Evolutionary conservation across 2,113 vertebrate genomes (phyloP), one percentile per base, ranked within the genome.

Genomic region (Solea senegalensis): DNA sequence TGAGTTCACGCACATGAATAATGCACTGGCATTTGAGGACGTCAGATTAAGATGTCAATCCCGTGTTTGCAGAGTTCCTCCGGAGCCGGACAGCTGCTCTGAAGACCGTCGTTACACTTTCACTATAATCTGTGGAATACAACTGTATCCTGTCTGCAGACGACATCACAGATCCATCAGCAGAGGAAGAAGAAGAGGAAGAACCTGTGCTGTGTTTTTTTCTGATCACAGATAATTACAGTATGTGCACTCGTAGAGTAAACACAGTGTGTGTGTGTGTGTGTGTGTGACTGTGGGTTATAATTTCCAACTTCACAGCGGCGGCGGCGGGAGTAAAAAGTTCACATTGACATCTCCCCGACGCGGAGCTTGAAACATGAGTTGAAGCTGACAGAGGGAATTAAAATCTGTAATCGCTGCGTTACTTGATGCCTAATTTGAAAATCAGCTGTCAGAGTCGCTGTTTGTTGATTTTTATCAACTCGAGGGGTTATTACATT

Each of bases 401-500:
- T 92, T 92, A 89, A 92, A 93, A 93, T 92, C 88, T 84, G 86
- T 81, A 90, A 92, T 90, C 74, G 82, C 71, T 81, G 34, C 84
- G 56, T 86, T 73, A 76, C 82, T 85, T 85, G 77, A 89, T 88
- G 85, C 80, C 86, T 88, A 84, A 87, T 91, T 86, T 91, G 88
- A 86, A 89, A 92, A 91, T 92, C 86, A 83, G 81, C 82, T 83
- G 88, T 94, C 89, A 90, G 77, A 88, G 82, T 60, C 80, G 74
- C 82, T 90, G 89, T 93, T 92, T 91, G 91, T 92, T 91, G 92
- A 93, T 92, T 94, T 92, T 92, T 91, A 93, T 92, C 92, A 86
- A 85, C 90, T 84, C 72, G 76, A 88, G 88, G 84, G 89, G 34
- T 93, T 92, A 92, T 93, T 93, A 89, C 89, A 88, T 93, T 93